Evolutionary conservation across 2,113 vertebrate genomes (phyloP).

Genomic region (Podocnemis expansa): DNA sequence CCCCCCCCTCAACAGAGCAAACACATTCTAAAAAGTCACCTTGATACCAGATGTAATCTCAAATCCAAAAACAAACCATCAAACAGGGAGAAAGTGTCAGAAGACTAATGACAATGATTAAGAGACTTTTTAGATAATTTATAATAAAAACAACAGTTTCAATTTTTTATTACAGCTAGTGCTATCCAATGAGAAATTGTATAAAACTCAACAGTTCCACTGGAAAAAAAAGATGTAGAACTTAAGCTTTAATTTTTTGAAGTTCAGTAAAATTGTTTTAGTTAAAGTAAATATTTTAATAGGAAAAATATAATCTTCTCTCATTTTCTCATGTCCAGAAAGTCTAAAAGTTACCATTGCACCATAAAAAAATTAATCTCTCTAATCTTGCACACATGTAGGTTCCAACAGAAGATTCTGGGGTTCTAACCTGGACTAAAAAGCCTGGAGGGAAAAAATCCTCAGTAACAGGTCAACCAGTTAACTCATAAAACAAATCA

Average conservation of each 20-base stretch:
- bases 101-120: not conserved
- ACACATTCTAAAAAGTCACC: not conserved
- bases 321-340: not conserved
- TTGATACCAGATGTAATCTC: not conserved
- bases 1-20: not conserved
- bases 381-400: not conserved
- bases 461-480: no score
- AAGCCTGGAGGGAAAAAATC: no score
- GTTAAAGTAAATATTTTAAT: not conserved
- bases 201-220: not conserved
- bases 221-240: not conserved
- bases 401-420: no score
- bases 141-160: not conserved
- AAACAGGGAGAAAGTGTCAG: not conserved
- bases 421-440: no score
- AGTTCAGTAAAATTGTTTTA: not conserved
- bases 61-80: not conserved
- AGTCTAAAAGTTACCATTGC: not conserved
- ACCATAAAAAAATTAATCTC: not conserved
- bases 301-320: not conserved
- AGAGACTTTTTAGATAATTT: not conserved
- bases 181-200: not conserved
- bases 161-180: not conserved
- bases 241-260: not conserved
- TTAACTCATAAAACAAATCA: no score